phyloP scores from a whole-genome alignment of 1,140 invertebrate genomes.

The Caligus rogercresseyi region DNA sequence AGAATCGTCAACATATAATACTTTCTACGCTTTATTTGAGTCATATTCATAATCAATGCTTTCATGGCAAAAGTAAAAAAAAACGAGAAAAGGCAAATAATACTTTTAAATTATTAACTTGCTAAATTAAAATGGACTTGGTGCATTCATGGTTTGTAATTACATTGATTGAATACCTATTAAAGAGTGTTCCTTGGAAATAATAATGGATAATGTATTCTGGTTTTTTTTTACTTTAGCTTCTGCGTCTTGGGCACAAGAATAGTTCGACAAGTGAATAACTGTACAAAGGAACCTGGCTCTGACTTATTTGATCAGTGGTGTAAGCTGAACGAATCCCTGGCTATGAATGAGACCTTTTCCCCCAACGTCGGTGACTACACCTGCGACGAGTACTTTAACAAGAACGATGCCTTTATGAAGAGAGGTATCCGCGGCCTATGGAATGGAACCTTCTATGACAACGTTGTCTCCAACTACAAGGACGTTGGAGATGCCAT shows the following conservation, averaged over 20 bases:
- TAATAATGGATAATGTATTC: too few species aligned
- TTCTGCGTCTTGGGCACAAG: constrained; percentile 81
- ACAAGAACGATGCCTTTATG: constrained; percentile 35
- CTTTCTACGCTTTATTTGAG: too few species aligned
- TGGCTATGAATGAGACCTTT: constrained; percentile 6
- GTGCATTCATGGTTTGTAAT: too few species aligned
- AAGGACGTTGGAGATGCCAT: constrained; percentile 22
- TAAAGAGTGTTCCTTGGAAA: too few species aligned
- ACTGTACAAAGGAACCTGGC: constrained; percentile 55
- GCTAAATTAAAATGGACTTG: too few species aligned
- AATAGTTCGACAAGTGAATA: constrained; percentile 49
- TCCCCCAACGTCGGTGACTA: not conserved
- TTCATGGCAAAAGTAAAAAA: too few species aligned
- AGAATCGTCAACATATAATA: too few species aligned
- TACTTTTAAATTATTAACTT: too few species aligned
- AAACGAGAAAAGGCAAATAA: too few species aligned
- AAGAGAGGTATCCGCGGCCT: constrained; percentile 51
- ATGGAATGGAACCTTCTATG: constrained; percentile 4
- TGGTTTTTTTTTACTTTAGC: too few species aligned
- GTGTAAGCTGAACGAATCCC: constrained; percentile 36
- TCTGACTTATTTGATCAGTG: constrained; percentile 45
- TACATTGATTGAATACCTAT: too few species aligned
- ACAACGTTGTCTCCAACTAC: constrained; percentile 20
- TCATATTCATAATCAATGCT: too few species aligned
- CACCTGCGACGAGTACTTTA: constrained; percentile 58